Percentiles rank a stretch among this genome's conserved stretches.
Evolutionary conservation across 2,113 vertebrate species (phyloP).

Genomic region (Gopherus evgoodei): DNA sequence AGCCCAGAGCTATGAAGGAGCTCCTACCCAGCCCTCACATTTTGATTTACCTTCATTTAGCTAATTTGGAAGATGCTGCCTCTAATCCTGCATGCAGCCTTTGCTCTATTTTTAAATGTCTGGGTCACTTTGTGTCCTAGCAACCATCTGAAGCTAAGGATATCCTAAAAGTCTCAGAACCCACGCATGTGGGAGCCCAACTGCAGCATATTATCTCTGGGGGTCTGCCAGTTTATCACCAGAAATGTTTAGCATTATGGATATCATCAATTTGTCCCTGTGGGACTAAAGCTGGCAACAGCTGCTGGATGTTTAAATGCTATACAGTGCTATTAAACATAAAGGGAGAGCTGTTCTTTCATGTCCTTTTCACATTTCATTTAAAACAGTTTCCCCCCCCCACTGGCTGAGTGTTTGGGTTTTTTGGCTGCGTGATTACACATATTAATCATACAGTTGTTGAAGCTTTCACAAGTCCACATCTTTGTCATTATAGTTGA

Average conservation of each 20-base stretch:
- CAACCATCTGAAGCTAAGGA: constrained; percentile 73
- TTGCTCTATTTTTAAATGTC: constrained; percentile 77
- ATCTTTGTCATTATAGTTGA: neutral
- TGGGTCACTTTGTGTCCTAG: constrained; percentile 79
- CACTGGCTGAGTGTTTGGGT: constrained; percentile 30
- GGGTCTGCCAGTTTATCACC: neutral
- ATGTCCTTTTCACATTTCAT: neutral
- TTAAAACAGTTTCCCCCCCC: constrained; percentile 1
- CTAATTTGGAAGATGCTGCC: constrained; percentile 44
- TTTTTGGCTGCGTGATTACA: neutral
- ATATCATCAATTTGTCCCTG: neutral
- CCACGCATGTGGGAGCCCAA: neutral
- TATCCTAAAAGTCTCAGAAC: constrained; percentile 56
- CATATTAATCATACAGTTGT: neutral
- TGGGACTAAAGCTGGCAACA: neutral
- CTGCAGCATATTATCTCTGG: neutral
- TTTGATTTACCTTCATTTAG: constrained; percentile 52
- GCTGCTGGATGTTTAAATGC: neutral
- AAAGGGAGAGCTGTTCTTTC: neutral
- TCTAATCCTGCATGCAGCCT: constrained; percentile 43
- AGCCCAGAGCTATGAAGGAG: constrained; percentile 12
- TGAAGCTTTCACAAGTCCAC: neutral
- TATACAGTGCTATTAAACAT: neutral
- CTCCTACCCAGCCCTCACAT: constrained; percentile 9
- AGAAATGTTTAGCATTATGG: neutral